Evolutionary conservation across 2,888 invertebrate genomes (phyloP), one percentile per base, ranked within the genome.

Genomic region (Himalopsyche kuldschensis): DNA sequence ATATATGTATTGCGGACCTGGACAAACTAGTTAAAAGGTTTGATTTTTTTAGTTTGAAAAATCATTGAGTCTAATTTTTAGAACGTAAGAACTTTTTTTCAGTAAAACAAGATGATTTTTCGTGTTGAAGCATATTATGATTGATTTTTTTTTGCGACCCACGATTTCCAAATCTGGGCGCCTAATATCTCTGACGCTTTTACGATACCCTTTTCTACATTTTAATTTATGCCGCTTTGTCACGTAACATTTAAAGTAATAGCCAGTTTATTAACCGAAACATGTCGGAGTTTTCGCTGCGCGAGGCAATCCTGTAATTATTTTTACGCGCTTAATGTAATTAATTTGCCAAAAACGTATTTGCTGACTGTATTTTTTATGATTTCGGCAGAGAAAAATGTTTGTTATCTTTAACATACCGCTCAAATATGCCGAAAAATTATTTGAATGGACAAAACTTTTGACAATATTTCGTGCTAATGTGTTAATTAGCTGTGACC

Each of bases 201-300:
- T 24, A 55, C 24, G 55, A 55, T 55, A 55, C 55, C 55, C 20
- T 55, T 24, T 55, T 55, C 55, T 55, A 55, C 27, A 47, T 32
- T 75, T 20, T 82, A 80, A 80, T 84, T 84, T 78, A 84, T 48
- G 63, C 32, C 63, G 11, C 11, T 78, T 84, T 84, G 82, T 82
- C 84, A 84, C 84, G 82, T 69, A 78, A 82, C 82, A 79, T 75
- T 79, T 82, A 75, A 63, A 27, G 81, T 81, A 81, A 81, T 75
- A 20, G 75, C 75, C 41, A 41, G 75, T 81, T 81, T 81, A 75
- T 81, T 81, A 27, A 41, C 48, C 30, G 80, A 27, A 80, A 41
- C 35, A 55, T 24, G 32, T 75, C 27, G 30, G 75, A 75, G 17
- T 75, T 75, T n/a, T 20, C 31, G 75, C 75, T 32, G 75, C 75